These are phyloP conservation scores for Achroia grisella DNA, from an alignment of 1,140 invertebrate species.

Conservation along the genomic window DNA sequence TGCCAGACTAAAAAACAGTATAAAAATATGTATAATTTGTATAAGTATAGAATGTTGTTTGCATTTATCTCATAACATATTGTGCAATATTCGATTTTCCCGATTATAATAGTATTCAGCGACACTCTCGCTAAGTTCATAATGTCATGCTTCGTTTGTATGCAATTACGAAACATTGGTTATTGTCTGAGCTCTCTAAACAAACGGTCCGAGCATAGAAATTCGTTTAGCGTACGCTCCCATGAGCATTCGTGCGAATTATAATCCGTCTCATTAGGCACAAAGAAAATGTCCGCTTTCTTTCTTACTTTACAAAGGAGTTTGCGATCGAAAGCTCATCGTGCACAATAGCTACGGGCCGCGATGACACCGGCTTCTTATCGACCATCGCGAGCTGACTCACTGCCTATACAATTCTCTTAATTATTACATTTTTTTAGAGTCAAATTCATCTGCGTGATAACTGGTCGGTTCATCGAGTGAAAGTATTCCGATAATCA, in stretches of 20 bases:
- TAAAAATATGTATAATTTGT: no score
- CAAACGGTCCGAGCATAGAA: slow-evolving; percentile 15
- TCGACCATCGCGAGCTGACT: slow-evolving; percentile 51
- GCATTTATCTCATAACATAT: neutral
- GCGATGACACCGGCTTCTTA: slow-evolving; percentile 51
- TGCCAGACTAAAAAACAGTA: no score
- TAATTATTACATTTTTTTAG: slow-evolving; percentile 64
- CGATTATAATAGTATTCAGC: slow-evolving; percentile 9
- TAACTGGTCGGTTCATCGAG: slow-evolving; percentile 35
- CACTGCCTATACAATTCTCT: slow-evolving; percentile 55
- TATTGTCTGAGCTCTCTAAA: slow-evolving; percentile 25
- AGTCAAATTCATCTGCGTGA: slow-evolving; percentile 43
- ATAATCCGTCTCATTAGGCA: slow-evolving; percentile 54
- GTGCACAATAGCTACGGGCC: slow-evolving; percentile 37
- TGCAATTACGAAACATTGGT: slow-evolving; percentile 18
- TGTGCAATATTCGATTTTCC: slow-evolving; percentile 7
- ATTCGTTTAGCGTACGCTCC: slow-evolving; percentile 22
- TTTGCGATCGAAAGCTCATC: slow-evolving; percentile 48
- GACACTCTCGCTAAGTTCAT: slow-evolving; percentile 17
- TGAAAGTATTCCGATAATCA: slow-evolving; percentile 66
- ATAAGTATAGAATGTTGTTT: no score
- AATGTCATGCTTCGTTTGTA: slow-evolving; percentile 22
- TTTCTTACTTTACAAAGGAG: slow-evolving; percentile 25
- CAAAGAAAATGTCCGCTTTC: slow-evolving; percentile 36
- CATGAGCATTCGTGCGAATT: slow-evolving; percentile 39